Evolutionary conservation across 2,113 vertebrate genomes (phyloP).

Genomic region (Gymnorhina tibicen): DNA sequence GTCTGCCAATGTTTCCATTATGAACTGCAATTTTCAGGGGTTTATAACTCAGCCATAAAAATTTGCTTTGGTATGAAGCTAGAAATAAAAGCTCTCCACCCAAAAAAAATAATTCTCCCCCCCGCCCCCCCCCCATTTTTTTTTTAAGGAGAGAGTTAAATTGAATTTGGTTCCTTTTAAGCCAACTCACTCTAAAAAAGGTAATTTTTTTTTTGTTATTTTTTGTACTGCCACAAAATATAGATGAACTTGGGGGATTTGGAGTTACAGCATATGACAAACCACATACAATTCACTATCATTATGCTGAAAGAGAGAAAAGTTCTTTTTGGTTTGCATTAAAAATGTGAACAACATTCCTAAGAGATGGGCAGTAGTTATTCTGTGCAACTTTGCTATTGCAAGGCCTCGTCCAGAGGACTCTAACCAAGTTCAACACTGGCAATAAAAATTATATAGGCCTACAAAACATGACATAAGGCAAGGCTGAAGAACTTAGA

Average conservation of each 20-base stretch:
- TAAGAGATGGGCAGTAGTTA: background rate
- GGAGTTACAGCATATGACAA: background rate
- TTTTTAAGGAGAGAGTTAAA: background rate
- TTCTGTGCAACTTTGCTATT: background rate
- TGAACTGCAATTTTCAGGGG: slow-evolving; percentile 63
- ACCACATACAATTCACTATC: background rate
- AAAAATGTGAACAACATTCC: background rate
- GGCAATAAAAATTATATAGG: background rate
- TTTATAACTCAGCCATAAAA: slow-evolving; percentile 63
- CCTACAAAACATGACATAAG: background rate
- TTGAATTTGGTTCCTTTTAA: background rate
- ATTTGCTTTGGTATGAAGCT: slow-evolving; percentile 58
- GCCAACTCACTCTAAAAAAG: background rate
- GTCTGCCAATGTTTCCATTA: slow-evolving; percentile 70
- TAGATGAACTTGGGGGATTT: background rate
- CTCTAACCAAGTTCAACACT: background rate
- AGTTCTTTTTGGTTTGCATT: background rate
- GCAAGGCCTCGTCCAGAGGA: background rate
- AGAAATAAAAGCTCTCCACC: slow-evolving; percentile 42
- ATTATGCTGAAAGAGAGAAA: background rate
- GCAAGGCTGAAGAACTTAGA: background rate
- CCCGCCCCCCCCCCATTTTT: accelerated
- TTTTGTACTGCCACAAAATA: background rate
- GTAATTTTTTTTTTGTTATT: background rate
- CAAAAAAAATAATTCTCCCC: background rate